Conservation (phyloP, 2,113 vertebrate species). For the Polyodon spathula region DNA sequence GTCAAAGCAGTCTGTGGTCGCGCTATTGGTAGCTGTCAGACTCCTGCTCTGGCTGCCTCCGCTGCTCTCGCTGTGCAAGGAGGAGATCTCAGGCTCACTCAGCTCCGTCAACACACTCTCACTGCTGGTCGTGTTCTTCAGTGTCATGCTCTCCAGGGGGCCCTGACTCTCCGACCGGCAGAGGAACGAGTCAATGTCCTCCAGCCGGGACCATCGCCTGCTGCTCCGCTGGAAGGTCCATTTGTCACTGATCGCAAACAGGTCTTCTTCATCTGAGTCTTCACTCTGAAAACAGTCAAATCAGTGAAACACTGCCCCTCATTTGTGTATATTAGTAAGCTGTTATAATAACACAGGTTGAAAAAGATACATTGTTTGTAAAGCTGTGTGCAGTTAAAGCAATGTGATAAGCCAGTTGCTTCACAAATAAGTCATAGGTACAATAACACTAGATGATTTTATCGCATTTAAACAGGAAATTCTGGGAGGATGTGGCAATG, state of each 20-base stretch:
- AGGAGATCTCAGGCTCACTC: conserved; percentile 84
- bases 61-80: conserved; percentile 82
- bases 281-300: too few species aligned
- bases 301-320: too few species aligned
- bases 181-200: conserved; percentile 62
- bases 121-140: conserved; percentile 79
- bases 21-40: conserved; percentile 27
- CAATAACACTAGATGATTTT: too few species aligned
- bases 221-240: conserved; percentile 96
- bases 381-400: too few species aligned
- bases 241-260: conserved; percentile 87
- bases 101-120: conserved; percentile 90
- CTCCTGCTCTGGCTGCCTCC: conserved; percentile 54
- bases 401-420: too few species aligned
- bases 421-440: too few species aligned
- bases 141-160: conserved; percentile 54
- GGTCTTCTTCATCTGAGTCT: conserved; percentile 93
- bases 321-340: too few species aligned
- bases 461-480: too few species aligned
- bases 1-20: conserved; percentile 57
- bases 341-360: too few species aligned
- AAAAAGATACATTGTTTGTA: too few species aligned
- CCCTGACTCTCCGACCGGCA: conserved; percentile 50
- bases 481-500: too few species aligned
- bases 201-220: conserved; percentile 86